Conservation (phyloP, 2,113 vertebrate genomes). For the Mastomys coucha region DNA sequence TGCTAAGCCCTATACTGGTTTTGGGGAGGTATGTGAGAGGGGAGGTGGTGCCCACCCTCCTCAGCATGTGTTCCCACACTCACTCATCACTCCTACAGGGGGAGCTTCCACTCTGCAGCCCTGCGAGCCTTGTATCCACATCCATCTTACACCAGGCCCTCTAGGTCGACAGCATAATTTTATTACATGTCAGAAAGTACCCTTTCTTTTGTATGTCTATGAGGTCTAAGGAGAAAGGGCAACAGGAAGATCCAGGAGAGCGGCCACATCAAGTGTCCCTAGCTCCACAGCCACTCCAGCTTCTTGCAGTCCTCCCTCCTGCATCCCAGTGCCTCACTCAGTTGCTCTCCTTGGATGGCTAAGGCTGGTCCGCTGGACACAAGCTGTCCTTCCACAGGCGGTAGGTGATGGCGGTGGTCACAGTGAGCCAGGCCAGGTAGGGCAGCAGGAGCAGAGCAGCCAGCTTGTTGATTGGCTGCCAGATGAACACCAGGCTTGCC, state of each 20-base stretch:
- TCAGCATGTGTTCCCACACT: accelerated
- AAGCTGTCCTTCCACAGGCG: conserved; percentile 94
- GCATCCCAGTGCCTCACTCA: conserved; percentile 5
- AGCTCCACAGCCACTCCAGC: background rate
- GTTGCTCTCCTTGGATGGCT: accelerated
- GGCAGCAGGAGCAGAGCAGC: conserved; percentile 92
- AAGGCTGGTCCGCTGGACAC: conserved; percentile 1
- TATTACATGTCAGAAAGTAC: background rate
- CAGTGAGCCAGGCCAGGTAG: conserved; percentile 93
- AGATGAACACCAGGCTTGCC: conserved; percentile 88
- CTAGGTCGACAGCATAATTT: background rate
- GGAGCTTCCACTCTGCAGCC: background rate
- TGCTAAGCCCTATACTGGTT: background rate
- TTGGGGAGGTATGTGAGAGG: background rate
- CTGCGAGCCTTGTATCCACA: accelerated
- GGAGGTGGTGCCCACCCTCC: accelerated
- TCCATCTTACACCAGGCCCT: background rate
- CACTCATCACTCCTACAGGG: accelerated
- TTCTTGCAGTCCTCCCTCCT: background rate
- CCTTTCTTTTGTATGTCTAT: background rate
- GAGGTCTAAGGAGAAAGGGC: background rate
- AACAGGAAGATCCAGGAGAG: background rate
- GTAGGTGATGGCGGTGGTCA: conserved; percentile 90
- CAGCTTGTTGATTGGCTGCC: conserved; percentile 90
- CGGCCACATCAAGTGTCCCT: accelerated